Evolutionary conservation across 2,113 vertebrate genomes (phyloP).

Genomic region (Neofelis nebulosa): DNA sequence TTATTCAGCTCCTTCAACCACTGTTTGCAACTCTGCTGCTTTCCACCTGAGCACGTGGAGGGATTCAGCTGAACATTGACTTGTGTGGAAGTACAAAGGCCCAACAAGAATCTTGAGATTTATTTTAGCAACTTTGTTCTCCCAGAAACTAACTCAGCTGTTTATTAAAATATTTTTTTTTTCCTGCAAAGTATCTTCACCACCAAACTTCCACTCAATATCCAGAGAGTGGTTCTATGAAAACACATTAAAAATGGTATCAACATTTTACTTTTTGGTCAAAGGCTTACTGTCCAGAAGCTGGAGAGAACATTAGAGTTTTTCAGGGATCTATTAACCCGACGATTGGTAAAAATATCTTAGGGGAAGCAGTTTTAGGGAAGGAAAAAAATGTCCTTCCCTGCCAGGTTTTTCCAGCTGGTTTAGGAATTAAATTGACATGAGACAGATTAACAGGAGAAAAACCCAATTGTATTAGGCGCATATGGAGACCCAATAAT

Average conservation of each 20-base stretch:
- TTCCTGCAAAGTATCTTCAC: not conserved
- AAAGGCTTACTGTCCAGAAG: slow-evolving; percentile 15
- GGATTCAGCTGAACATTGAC: not conserved
- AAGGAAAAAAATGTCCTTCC: not conserved
- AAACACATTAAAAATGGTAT: not conserved
- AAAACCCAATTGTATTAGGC: not conserved
- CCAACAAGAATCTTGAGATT: not conserved
- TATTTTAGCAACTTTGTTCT: not conserved
- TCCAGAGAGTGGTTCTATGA: not conserved
- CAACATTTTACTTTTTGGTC: slow-evolving; percentile 34
- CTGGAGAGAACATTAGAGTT: not conserved
- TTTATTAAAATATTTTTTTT: not conserved
- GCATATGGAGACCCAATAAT: not conserved
- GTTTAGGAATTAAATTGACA: not conserved
- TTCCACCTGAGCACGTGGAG: not conserved
- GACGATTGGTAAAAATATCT: not conserved
- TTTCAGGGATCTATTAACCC: not conserved
- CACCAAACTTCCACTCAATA: not conserved
- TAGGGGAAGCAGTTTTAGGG: not conserved
- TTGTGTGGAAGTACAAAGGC: not conserved
- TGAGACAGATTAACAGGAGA: not conserved
- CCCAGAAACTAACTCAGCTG: not conserved
- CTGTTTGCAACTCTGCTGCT: not conserved
- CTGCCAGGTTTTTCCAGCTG: not conserved
- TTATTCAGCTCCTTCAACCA: not conserved